Percentiles rank a stretch among this genome's conserved stretches.
phyloP scores from a whole-genome alignment of 1,140 invertebrate genomes.

The Asbolus verrucosus region DNA sequence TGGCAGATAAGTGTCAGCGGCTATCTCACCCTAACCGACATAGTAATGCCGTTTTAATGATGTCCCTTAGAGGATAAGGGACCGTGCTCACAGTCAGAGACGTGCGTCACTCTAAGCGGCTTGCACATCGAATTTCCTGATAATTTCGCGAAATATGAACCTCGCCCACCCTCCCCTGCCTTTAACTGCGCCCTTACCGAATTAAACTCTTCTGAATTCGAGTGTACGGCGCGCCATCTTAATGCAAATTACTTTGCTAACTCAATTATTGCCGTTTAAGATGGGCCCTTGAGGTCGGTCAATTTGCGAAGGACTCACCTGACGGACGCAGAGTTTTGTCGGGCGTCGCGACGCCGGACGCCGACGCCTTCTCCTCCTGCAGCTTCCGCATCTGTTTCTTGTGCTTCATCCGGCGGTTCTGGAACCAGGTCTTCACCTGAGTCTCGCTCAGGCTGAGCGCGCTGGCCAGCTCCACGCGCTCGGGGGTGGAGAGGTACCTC shows the following conservation, averaged over 20 bases:
- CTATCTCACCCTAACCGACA: not conserved
- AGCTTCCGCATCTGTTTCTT: conserved; percentile 91
- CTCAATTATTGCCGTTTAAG: conserved; percentile 56
- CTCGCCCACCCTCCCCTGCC: no score
- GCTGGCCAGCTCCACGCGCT: conserved; percentile 93
- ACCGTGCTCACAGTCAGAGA: no score
- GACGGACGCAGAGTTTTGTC: conserved; percentile 27
- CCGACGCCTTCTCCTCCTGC: conserved; percentile 68
- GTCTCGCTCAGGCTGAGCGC: conserved; percentile 95
- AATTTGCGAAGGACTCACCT: not conserved
- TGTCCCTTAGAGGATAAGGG: conserved; percentile 34
- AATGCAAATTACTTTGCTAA: conserved; percentile 26
- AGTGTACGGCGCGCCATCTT: conserved; percentile 14
- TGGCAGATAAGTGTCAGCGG: not conserved
- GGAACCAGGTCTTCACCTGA: conserved; percentile 99
- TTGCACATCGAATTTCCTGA: conserved; percentile 3
- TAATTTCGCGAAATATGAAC: conserved; percentile 19
- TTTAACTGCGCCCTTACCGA: no score
- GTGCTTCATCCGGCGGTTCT: conserved; percentile 97
- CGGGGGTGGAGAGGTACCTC: conserved; percentile 96
- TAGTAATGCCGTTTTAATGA: conserved; percentile 49
- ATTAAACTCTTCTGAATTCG: conserved; percentile 16
- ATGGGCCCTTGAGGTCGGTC: conserved; percentile 40
- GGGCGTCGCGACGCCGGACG: not conserved
- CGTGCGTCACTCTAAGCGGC: conserved; percentile 7